A percentile compares a stretch with the other conserved stretches of the same genome.
Conservation (phyloP, 2,888 invertebrate genomes). For the Melanotus villosus region DNA sequence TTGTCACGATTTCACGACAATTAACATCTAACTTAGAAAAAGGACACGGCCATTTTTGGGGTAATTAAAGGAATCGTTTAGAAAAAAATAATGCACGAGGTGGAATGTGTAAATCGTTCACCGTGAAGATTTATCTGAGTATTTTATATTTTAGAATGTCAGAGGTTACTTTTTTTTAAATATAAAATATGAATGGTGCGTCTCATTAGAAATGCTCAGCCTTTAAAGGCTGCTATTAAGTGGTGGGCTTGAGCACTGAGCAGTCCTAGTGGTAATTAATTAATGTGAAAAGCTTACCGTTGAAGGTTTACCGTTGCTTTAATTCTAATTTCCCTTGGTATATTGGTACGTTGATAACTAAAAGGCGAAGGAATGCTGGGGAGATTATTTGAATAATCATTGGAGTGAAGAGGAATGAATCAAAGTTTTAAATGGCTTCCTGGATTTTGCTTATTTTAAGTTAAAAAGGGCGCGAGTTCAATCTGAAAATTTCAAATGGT, state of each 20-base stretch:
- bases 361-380: too few species aligned
- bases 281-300: slow-evolving; percentile 16
- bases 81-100: not conserved
- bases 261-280: slow-evolving; percentile 6
- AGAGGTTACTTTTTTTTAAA: slow-evolving; percentile 11
- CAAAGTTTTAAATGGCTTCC: too few species aligned
- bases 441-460: too few species aligned
- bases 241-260: not conserved
- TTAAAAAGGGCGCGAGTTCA: too few species aligned
- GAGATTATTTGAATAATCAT: too few species aligned
- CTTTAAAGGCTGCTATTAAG: not conserved
- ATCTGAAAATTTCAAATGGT: too few species aligned
- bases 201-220: slow-evolving; percentile 8
- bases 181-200: slow-evolving; percentile 1
- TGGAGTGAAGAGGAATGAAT: too few species aligned
- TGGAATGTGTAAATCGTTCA: not conserved
- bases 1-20: not conserved
- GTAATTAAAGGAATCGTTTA: not conserved
- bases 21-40: not conserved
- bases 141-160: slow-evolving; percentile 6
- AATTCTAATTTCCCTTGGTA: too few species aligned
- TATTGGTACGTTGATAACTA: too few species aligned
- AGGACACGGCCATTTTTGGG: not conserved
- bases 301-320: too few species aligned
- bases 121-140: not conserved